Evolutionary conservation across 2,113 vertebrate species (phyloP).

Genomic region (Cochlearius cochlearius): DNA sequence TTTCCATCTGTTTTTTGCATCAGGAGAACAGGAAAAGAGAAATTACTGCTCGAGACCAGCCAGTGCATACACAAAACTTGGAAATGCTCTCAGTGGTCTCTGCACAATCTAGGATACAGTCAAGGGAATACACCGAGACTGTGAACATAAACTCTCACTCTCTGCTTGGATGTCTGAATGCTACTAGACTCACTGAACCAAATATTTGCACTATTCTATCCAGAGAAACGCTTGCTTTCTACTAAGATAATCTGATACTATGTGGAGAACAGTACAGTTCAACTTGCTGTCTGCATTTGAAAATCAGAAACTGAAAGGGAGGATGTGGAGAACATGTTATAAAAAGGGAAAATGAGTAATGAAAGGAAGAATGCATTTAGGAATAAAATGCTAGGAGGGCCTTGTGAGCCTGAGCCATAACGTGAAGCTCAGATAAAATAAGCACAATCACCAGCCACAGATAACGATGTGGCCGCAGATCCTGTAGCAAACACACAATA

Average conservation of each 20-base stretch:
- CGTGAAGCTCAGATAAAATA: not conserved
- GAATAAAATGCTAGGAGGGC: not conserved
- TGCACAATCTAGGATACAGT: not conserved
- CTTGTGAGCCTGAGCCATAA: not conserved
- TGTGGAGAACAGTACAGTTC: not conserved
- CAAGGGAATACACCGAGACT: not conserved
- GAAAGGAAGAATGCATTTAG: not conserved
- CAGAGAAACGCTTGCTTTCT: not conserved
- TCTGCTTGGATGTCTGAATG: not conserved
- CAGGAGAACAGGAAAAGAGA: not conserved
- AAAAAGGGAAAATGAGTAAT: not conserved
- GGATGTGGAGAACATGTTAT: not conserved
- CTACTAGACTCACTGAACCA: not conserved
- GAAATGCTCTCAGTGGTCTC: not conserved
- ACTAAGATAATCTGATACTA: not conserved
- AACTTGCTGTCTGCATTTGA: not conserved
- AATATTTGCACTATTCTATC: not conserved
- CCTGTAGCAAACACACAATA: not conserved
- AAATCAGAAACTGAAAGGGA: not conserved
- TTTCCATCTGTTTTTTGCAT: not conserved
- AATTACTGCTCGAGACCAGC: not conserved
- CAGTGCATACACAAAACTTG: not conserved
- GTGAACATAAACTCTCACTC: not conserved
- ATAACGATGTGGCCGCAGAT: not conserved
- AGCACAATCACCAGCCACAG: not conserved